Evolutionary conservation across 2,888 invertebrate genomes (phyloP).

Genomic region (Erannis defoliaria): DNA sequence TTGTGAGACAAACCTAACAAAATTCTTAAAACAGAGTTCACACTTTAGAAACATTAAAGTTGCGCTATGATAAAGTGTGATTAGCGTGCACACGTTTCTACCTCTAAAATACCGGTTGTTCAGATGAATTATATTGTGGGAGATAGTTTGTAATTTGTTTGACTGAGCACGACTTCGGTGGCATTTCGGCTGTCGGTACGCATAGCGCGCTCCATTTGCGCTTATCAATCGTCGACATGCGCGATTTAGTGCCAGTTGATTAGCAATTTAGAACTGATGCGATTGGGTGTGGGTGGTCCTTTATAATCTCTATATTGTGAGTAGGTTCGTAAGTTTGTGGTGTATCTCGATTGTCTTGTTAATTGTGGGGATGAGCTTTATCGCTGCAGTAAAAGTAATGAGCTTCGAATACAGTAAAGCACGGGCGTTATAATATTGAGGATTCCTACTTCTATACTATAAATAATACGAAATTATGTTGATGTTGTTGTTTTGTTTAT

Average conservation of each 20-base stretch:
- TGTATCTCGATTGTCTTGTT: slow-evolving; percentile 26
- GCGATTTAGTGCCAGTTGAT: slow-evolving; percentile 57
- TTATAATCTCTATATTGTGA: slow-evolving; percentile 17
- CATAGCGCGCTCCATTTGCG: slow-evolving; percentile 58
- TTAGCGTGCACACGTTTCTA: slow-evolving; percentile 22
- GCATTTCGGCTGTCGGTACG: slow-evolving; percentile 57
- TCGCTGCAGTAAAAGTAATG: slow-evolving; percentile 13
- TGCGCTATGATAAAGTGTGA: slow-evolving; percentile 19
- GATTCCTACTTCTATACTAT: no score
- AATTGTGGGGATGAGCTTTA: slow-evolving; percentile 23
- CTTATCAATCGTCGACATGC: slow-evolving; percentile 60
- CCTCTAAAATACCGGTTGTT: slow-evolving; percentile 34
- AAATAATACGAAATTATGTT: no score
- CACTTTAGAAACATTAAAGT: slow-evolving; percentile 21
- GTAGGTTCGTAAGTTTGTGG: slow-evolving; percentile 19
- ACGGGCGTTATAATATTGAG: neutral
- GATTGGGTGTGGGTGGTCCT: slow-evolving; percentile 46
- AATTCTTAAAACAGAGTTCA: slow-evolving; percentile 36
- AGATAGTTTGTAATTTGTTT: slow-evolving; percentile 47
- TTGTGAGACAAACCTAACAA: slow-evolving; percentile 54
- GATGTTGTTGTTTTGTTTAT: no score
- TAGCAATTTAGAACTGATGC: slow-evolving; percentile 49
- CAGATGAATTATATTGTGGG: slow-evolving; percentile 37
- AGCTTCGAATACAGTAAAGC: slow-evolving; percentile 2
- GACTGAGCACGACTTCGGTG: slow-evolving; percentile 54